A percentile compares a stretch with the other conserved stretches of the same genome.
These are phyloP conservation scores for Cyanistes caeruleus DNA, from an alignment of 2,113 vertebrate genomes.

Conservation along the genomic window DNA sequence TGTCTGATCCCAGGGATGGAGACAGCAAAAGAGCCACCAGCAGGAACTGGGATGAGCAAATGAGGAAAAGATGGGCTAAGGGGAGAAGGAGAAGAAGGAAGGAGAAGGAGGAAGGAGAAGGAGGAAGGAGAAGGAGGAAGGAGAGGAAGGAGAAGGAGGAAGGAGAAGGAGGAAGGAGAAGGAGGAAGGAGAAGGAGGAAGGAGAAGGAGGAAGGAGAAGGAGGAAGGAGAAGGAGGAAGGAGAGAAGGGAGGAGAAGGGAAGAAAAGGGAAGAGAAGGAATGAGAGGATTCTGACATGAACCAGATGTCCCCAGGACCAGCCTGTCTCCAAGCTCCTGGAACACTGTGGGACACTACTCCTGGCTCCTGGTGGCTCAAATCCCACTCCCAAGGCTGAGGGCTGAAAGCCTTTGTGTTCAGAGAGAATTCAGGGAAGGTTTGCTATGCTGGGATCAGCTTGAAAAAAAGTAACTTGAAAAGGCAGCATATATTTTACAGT, in stretches of 20 bases:
- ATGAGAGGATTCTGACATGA: neutral
- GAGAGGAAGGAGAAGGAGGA: rapidly evolving
- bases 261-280: too few species aligned
- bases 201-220: too few species aligned
- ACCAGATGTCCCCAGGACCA: neutral
- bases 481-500: neutral
- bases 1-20: neutral
- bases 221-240: too few species aligned
- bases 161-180: rapidly evolving
- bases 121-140: rapidly evolving
- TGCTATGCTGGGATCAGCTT: neutral
- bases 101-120: rapidly evolving
- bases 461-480: neutral
- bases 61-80: neutral
- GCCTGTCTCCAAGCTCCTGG: neutral
- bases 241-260: too few species aligned
- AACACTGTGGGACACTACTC: neutral
- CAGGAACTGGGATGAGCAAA: neutral
- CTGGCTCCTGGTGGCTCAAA: neutral
- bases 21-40: neutral
- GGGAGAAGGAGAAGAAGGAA: rapidly evolving
- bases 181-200: rapidly evolving
- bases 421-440: neutral
- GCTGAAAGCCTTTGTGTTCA: neutral
- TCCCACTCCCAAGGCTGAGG: neutral